A percentile compares a stretch with the other conserved stretches of the same genome.
Conservation (phyloP, 2,797 vertebrate genomes). For the Delichon dasypus region DNA sequence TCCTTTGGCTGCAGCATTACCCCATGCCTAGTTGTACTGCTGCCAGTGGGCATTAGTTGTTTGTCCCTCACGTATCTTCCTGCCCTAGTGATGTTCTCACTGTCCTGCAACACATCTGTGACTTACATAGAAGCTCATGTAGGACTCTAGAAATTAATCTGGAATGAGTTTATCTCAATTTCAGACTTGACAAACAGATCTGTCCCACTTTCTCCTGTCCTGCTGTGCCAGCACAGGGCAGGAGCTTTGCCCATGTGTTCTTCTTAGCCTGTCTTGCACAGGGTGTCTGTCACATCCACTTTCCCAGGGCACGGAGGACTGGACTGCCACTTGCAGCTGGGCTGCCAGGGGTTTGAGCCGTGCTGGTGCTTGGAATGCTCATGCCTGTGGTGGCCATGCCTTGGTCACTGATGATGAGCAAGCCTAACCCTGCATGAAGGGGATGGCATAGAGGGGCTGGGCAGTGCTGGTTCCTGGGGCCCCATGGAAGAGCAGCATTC, state of each 20-base stretch:
- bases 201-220: not conserved
- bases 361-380: rapidly evolving
- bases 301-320: not conserved
- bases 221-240: not conserved
- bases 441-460: not conserved
- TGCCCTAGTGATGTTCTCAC: not conserved
- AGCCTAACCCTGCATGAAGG: not conserved
- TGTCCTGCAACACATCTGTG: not conserved
- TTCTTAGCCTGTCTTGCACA: not conserved
- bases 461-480: not conserved
- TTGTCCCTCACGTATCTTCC: not conserved
- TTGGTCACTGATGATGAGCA: not conserved
- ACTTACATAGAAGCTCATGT: not conserved
- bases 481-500: not conserved
- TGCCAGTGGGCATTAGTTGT: not conserved
- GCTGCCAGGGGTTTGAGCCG: not conserved
- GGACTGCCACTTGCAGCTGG: not conserved
- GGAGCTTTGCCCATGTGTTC: rapidly evolving
- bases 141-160: not conserved
- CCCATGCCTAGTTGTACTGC: not conserved
- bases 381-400: rapidly evolving
- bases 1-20: not conserved
- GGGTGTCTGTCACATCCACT: rapidly evolving
- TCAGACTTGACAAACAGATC: not conserved
- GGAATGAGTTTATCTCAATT: not conserved